Evolutionary conservation across 1,140 invertebrate genomes (phyloP), one percentile per base, ranked within the genome.

Genomic region (Cotesia vestalis): DNA sequence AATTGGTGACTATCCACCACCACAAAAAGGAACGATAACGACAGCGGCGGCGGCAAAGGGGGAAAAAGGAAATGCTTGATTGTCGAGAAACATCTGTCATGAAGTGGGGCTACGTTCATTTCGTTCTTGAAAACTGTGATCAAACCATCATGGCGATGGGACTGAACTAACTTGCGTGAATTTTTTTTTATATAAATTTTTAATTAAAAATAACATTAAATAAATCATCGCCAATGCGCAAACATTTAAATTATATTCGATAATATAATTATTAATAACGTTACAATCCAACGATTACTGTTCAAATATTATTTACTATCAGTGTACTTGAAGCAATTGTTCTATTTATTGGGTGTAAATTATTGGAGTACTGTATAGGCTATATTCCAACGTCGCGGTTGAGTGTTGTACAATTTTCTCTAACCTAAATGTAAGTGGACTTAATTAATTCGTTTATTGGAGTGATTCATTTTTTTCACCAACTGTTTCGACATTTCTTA

Each of bases 101-200:
- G 60, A 53, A 71, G 46, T 71, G 46, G 62, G 20, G 61, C 35
- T 72, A 66, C 36, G 36, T 57, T 66, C 53, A 63, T 53, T 71
- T 71, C 61, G 51, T 64, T 38, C 46, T 53, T 4, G 34, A 66
- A 71, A 63, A 71, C 57, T 52, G 53, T 63, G 53, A 72, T 38
- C 40, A 46, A 46, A 71, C 70, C 51, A 66, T 66, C 63, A 72
- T 72, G 70, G 70, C 63, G 70, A 66, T 72, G 36, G 20, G 17
- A 20, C 27, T 46, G 40, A 46, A 51, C 53, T 66, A 59, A 46
- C 52, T 34, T 61, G 53, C 35, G n/a, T 60, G 40, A 72, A 59
- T 66, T 66, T 66, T 57, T 55, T 14, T 36, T 36, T 38, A 12
- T 62, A 8, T 40, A 1, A 40, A 9, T 9, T 8, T 9, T 46